Base-by-base conservation (phyloP, 2,888 invertebrate genomes). In the Orgyia antiqua region DNA sequence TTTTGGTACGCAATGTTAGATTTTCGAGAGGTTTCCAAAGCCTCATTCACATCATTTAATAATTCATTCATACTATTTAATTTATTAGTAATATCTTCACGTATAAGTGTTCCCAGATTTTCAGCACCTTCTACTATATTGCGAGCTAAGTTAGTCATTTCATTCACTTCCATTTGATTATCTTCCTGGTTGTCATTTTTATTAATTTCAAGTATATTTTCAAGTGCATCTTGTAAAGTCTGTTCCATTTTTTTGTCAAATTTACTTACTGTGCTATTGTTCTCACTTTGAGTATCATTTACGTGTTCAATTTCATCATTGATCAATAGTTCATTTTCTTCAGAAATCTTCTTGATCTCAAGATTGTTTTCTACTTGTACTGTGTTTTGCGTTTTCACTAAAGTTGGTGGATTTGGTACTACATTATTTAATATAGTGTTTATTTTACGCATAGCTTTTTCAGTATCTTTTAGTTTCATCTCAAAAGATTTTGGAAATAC, bases 41-140 rank as follows among this genome's bases (percentile, higher is more conserved):
- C 77, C 32, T 65, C 63, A 43, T 86, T 86, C 1, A 87, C 86
- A 43, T 87, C 87, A 28, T 74, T 76, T 0, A 87, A 48, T 29
- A 87, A 57, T 41, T 83, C 86, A 41, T 84, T 82, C 80, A 87
- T 84, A 35, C 73, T 80, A 15, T 87, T 79, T 1, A 87, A 43
- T 56, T 87, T 87, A 43, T 84, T 86, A 1, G 79, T 80, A 28
- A 87, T 86, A 52, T 87, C 87, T 58, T 77, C 80, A 33, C 68
- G 64, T 26, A 87, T 82, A 1, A 86, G 51, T n/a, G 76, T 76
- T 32, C 78, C 72, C 0, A 84, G 45, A 41, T 80, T 80, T 47
- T 86, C 86, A 25, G 84, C 82, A 2, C 78, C 80, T 52, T 80
- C 75, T 1, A 83, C 82, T 24, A 86, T 75, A 49, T 77, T 83